These are phyloP conservation scores for Pheosia gnoma DNA, from an alignment of 2,888 invertebrate genomes.

Conservation along the genomic window DNA sequence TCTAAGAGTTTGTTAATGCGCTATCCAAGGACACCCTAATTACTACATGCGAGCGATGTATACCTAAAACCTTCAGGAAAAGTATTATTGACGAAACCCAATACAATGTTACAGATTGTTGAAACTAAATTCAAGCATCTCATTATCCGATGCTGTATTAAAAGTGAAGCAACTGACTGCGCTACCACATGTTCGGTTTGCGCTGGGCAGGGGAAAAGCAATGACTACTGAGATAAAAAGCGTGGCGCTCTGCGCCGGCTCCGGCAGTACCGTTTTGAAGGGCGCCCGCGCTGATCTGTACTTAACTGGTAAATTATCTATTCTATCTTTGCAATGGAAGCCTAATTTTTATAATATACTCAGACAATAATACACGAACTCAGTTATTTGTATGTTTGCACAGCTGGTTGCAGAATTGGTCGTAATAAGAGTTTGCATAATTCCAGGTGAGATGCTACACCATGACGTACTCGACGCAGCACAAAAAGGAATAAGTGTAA, in stretches of 20 bases:
- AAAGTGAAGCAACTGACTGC: conserved; percentile 88
- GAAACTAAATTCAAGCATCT: conserved; percentile 47
- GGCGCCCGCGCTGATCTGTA: conserved; percentile 90
- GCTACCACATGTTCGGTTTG: conserved; percentile 88
- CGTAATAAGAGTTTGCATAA: conserved; percentile 3
- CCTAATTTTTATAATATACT: too few species aligned
- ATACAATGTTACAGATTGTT: conserved; percentile 56
- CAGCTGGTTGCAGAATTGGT: not conserved
- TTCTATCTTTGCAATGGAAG: too few species aligned
- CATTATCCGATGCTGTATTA: conserved; percentile 85
- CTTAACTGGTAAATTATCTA: conserved; percentile 85
- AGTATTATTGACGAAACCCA: not conserved
- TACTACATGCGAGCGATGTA: too few species aligned
- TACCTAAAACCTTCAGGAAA: too few species aligned
- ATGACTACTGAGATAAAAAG: conserved; percentile 79
- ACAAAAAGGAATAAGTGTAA: conserved; percentile 90
- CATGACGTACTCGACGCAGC: conserved; percentile 95
- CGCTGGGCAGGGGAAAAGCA: conserved; percentile 79
- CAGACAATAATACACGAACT: too few species aligned
- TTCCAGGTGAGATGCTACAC: conserved; percentile 94
- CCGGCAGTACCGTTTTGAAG: conserved; percentile 91
- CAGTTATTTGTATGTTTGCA: not conserved
- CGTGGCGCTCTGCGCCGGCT: conserved; percentile 95
- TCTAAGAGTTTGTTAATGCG: too few species aligned
- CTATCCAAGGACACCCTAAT: too few species aligned